Conservation (phyloP, 2,113 vertebrate genomes). For the Potamarius usumacintae region DNA sequence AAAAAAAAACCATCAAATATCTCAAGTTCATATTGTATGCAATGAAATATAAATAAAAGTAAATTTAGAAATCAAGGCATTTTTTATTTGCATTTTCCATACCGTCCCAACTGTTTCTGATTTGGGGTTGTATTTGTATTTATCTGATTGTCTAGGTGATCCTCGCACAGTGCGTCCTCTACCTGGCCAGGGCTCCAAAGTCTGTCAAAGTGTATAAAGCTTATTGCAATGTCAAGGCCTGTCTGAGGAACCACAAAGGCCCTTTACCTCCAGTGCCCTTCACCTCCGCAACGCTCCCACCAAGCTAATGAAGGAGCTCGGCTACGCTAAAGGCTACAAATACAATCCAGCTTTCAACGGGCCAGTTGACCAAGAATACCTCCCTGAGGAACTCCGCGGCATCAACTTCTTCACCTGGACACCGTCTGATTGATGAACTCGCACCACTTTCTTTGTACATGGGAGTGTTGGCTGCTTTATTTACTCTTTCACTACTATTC, state of each 20-base stretch:
- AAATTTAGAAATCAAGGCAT: no score
- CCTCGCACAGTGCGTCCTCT: conserved; percentile 90
- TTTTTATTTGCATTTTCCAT: no score
- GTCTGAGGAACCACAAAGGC: conserved; percentile 84
- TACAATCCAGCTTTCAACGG: conserved; percentile 84
- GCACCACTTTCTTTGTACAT: no score
- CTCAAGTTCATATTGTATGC: no score
- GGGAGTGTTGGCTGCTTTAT: neutral
- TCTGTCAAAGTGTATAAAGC: conserved; percentile 87
- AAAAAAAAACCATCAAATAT: no score
- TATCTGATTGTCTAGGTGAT: conserved; percentile 78
- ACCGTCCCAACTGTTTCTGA: no score
- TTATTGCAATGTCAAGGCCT: conserved; percentile 85
- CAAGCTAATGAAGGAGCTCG: conserved; percentile 88
- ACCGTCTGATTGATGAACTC: conserved; percentile 54
- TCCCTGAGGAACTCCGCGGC: conserved; percentile 82
- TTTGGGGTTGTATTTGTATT: no score
- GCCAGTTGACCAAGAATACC: conserved; percentile 86
- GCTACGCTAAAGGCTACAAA: conserved; percentile 89
- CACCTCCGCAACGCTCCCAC: conserved; percentile 93
- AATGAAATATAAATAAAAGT: no score
- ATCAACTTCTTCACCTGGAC: conserved; percentile 81
- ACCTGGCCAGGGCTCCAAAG: conserved; percentile 88
- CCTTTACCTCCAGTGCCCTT: conserved; percentile 90
- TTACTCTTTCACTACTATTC: neutral